Conservation (phyloP, 2,888 invertebrate species). For the Trisateles emortualis region DNA sequence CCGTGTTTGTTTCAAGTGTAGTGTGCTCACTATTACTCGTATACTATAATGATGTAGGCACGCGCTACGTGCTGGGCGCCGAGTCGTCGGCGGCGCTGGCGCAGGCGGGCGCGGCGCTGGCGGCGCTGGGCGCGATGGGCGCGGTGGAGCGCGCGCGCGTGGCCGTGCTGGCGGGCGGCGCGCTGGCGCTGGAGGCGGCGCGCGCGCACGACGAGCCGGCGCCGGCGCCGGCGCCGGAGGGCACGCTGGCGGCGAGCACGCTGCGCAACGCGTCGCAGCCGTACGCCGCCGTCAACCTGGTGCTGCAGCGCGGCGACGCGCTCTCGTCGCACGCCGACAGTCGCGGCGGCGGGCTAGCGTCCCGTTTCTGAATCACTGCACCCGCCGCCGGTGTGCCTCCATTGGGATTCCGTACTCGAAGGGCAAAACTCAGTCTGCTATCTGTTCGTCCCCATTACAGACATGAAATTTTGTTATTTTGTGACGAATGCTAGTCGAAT, state of each 20-base stretch:
- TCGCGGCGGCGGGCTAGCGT: conserved; percentile 90
- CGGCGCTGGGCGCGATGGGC: conserved; percentile 34
- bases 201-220: conserved; percentile 36
- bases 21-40: too few species aligned
- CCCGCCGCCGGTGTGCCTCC: neutral
- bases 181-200: conserved; percentile 40
- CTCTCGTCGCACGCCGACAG: conserved; percentile 91
- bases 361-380: conserved; percentile 82
- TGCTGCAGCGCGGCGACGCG: conserved; percentile 88
- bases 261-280: conserved; percentile 61
- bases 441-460: too few species aligned
- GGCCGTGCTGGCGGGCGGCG: conserved; percentile 41
- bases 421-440: too few species aligned
- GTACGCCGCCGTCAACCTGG: conserved; percentile 89
- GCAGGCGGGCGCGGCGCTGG: conserved; percentile 48
- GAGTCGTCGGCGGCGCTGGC: conserved; percentile 65
- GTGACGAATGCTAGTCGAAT: too few species aligned
- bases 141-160: conserved; percentile 59
- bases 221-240: conserved; percentile 41
- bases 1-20: too few species aligned
- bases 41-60: conserved; percentile 58
- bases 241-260: conserved; percentile 35
- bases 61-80: conserved; percentile 74
- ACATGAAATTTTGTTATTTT: too few species aligned
- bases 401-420: too few species aligned